phyloP scores from a whole-genome alignment of 2,113 vertebrate genomes.

The Ariopsis seemanni region DNA sequence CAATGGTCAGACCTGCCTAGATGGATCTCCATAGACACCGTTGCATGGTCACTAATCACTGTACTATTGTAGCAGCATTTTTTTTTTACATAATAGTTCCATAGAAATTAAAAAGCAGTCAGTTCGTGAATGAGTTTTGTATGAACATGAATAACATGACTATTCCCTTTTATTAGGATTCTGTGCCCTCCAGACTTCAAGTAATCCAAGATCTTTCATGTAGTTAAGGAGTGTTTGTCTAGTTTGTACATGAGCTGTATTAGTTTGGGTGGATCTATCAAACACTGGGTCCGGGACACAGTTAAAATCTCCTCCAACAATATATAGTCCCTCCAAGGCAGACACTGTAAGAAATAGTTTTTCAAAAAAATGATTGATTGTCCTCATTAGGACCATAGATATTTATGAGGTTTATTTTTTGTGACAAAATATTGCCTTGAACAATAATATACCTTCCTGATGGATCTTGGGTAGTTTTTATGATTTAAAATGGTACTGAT shows the following conservation, averaged over 20 bases:
- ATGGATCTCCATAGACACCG: not conserved
- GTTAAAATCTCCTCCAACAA: too few relatives aligned
- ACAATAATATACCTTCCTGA: too few relatives aligned
- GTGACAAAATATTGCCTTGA: too few relatives aligned
- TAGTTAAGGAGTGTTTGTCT: not conserved
- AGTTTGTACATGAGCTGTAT: not conserved
- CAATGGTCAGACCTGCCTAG: not conserved
- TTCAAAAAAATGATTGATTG: too few relatives aligned
- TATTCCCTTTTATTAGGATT: slow-evolving; percentile 9
- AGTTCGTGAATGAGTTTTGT: not conserved
- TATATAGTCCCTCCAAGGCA: not conserved
- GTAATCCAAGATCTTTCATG: not conserved
- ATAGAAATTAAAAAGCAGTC: not conserved
- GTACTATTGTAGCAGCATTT: slow-evolving; percentile 17
- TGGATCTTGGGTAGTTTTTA: too few relatives aligned
- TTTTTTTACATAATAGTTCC: not conserved
- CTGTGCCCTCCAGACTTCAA: not conserved
- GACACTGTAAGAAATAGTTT: too few relatives aligned
- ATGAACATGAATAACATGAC: not conserved
- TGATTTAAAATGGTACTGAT: too few relatives aligned
- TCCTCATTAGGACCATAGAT: too few relatives aligned
- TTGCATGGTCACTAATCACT: slow-evolving; percentile 34
- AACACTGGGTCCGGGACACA: not conserved
- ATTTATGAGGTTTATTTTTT: too few relatives aligned
- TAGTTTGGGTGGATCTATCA: not conserved